Evolutionary conservation across 2,888 invertebrate genomes (phyloP), one percentile per base, ranked within the genome.

Genomic region (Lepidocyrtoides sp.): DNA sequence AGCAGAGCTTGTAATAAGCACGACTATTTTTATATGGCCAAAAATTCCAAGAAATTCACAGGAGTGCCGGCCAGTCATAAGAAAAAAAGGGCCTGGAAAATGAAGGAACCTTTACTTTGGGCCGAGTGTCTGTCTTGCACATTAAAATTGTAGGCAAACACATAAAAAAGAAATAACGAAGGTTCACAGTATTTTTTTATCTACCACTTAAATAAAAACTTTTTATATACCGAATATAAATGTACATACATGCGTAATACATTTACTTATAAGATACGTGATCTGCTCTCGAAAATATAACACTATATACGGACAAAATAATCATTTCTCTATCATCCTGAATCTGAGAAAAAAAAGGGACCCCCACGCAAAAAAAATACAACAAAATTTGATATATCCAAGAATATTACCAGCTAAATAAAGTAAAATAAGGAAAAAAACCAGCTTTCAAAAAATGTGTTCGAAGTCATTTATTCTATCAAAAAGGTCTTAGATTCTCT

Each of bases 21-120:
- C 92, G 72, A 92, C 83, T 23, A 83, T 87, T 92, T 93, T 94
- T 93, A 93, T 93, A 94, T 93, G 91, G 94, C 93, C 91, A 93
- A 94, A 94, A 93, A 92, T 94, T 94, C 94, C 92, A 26, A 93
- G 94, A 94, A 94, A 93, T 93, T 93, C 93, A 93, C 93, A 92
- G 94, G 93, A 93, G 93, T 92, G 93, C 92, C 93, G 93, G 92
- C 91, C 89, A 90, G 79, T 91, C 83, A 63, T 48, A 91, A 89
- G 88, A 63, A 72, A 89, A 63, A 89, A 83, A 83, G 77, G 88
- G 60, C 79, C 69, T 87, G 44, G 79, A n/a, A 86, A 86, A 84
- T 86, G 86, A 83, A 85, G 89, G 81, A 91, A 89, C 89, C 85
- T 89, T 66, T 36, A 44, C 77, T 26, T 81, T 41, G 72, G 26